These are phyloP conservation scores for Dasyprocta punctata DNA, from an alignment of 2,113 vertebrate genomes.

Conservation along the genomic window DNA sequence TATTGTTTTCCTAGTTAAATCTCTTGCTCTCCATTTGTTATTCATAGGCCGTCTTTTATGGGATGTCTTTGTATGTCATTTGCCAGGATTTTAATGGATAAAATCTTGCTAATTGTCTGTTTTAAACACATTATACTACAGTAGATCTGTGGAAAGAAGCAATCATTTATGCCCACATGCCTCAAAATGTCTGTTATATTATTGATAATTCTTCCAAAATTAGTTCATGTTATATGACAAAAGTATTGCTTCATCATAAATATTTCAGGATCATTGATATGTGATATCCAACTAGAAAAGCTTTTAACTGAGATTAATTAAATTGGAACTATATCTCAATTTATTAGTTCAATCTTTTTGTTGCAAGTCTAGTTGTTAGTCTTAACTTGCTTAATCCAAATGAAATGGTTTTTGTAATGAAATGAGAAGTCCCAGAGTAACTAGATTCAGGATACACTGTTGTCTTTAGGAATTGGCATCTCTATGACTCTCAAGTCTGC, in stretches of 20 bases:
- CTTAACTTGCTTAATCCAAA: neutral
- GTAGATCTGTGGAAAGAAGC: slow-evolving; percentile 20
- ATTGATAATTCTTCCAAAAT: slow-evolving; percentile 54
- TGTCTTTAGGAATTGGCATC: neutral
- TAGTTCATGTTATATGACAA: slow-evolving; percentile 8
- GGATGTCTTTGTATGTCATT: neutral
- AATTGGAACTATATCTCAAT: slow-evolving; percentile 48
- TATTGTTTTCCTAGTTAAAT: neutral
- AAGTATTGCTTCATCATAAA: neutral
- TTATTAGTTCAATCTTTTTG: slow-evolving; percentile 46
- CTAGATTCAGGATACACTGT: neutral
- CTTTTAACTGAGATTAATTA: slow-evolving; percentile 45
- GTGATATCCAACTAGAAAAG: neutral
- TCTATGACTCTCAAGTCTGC: neutral
- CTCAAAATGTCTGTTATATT: slow-evolving; percentile 32
- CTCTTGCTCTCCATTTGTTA: neutral
- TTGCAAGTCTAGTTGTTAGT: neutral
- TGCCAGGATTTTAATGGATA: neutral
- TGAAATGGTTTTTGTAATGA: neutral
- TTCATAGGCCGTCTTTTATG: neutral
- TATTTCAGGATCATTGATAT: slow-evolving; percentile 43
- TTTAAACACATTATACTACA: neutral
- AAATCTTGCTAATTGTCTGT: neutral
- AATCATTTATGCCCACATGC: neutral
- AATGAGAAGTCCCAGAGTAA: neutral